Conservation (phyloP, 2,888 invertebrate species). For the Leptarthrus brevirostris region DNA sequence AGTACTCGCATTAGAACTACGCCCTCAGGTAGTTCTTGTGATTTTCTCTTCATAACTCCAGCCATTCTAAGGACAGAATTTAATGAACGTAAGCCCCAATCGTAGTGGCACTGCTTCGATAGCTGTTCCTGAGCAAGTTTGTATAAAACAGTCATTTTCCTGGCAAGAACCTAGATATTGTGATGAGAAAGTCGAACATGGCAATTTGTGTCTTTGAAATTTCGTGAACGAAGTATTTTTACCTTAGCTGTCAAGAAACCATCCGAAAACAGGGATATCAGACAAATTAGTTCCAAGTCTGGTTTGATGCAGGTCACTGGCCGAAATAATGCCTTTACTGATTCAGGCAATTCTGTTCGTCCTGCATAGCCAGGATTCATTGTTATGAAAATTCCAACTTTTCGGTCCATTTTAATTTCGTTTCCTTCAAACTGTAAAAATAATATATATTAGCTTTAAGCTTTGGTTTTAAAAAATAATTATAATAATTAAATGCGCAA, state of each 20-base stretch:
- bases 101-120: slow-evolving; percentile 93
- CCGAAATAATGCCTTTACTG: slow-evolving; percentile 89
- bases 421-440: slow-evolving; percentile 79
- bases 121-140: slow-evolving; percentile 87
- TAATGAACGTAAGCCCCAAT: slow-evolving; percentile 92
- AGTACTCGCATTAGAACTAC: slow-evolving; percentile 91
- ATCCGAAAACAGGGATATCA: slow-evolving; percentile 91
- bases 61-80: slow-evolving; percentile 93
- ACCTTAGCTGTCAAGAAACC: slow-evolving; percentile 91
- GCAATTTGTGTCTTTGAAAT: not conserved
- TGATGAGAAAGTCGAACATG: slow-evolving; percentile 4
- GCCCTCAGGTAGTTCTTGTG: slow-evolving; percentile 83
- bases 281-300: slow-evolving; percentile 90
- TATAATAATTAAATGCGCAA: too few species aligned
- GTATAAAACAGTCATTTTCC: slow-evolving; percentile 94
- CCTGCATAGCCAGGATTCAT: slow-evolving; percentile 97
- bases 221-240: slow-evolving; percentile 44
- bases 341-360: slow-evolving; percentile 90
- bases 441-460: too few species aligned
- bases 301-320: slow-evolving; percentile 94
- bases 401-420: slow-evolving; percentile 83
- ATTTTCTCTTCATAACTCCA: slow-evolving; percentile 83
- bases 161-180: slow-evolving; percentile 75
- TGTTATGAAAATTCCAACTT: slow-evolving; percentile 93
- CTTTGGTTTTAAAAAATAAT: too few species aligned